Base-by-base conservation (phyloP, 2,888 invertebrate species). In the Stenodera caucasica region DNA sequence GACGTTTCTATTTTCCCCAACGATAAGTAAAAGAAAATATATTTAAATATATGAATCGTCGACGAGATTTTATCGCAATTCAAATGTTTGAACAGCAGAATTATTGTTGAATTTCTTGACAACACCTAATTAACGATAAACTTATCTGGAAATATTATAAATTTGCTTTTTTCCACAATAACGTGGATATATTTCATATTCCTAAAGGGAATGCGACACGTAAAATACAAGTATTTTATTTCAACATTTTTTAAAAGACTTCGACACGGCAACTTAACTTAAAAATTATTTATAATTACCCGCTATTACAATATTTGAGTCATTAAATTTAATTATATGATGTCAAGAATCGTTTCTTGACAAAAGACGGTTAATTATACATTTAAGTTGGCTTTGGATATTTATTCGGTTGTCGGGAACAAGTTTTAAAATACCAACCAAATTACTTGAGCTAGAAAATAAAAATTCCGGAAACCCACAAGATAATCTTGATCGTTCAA, bases 271-370 rank as follows among this genome's bases (percentile, higher is more conserved):
- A 45, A 15, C 11, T 11, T 21, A n/a, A 33, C 7, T 8, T 7
- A 45, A 45, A 45, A 45, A 45, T 45, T 18, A 15, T 45, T 45
- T 45, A 18, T 45, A 45, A 45, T 45, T 45, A 45, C 4, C 18
- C 45, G 4, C 18, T 2, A 45, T 45, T 45, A 45, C 11, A 45
- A 45, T 45, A 45, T 45, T 45, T 45, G 21, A 21, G 45, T 21
- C 45, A 45, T 45, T 45, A 45, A 45, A 45, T 12, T 45, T 45
- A 45, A 45, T 45, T 45, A 45, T 12, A 45, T 45, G 21, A 9
- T 45, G 21, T 45, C 45, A 45, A 21, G 45, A 45, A 45, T 45
- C 15, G 11, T 21, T 18, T 18, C 11, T 18, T 45, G 21, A 45
- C 11, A 45, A 21, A 45, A 45, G 18, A 11, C 21, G 21, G 1